Base-by-base conservation (phyloP, 1,140 invertebrate genomes). In the Drosophila bocki region DNA sequence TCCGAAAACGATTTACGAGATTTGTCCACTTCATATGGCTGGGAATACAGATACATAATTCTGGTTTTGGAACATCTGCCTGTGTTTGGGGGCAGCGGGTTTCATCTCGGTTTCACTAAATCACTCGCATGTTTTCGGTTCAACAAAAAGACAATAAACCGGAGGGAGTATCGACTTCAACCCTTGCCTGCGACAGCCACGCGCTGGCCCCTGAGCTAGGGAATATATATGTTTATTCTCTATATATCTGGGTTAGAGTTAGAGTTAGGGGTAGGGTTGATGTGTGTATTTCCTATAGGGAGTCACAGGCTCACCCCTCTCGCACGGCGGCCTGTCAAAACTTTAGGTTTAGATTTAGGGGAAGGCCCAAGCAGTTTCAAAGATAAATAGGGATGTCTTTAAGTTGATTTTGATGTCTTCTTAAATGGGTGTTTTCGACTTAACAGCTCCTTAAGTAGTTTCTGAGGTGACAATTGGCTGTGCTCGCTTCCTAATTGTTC, bases 401-500 rank as follows among this genome's bases (percentile, higher is more conserved):
- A 81, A 85, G 85, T 88, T 79, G 70, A 81, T 90, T 84, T 85
- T 90, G 75, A 90, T 88, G 84, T 88, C 85, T 88, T 80, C 70
- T 84, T 90, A 88, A 87, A 88, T 86, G 83, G 63, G 57, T 84
- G 78, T 74, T 70, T 39, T 53, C 70, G 70, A 65, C 79, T 83
- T 87, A 88, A 88, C 74, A 84, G 80, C 84, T 88, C 58, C 83
- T 80, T 88, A 88, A 88, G 84, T 87, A 88, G 80, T 80, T 83
- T 47, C 57, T 63, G 63, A 77, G 77, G 54, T 84, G 82, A 80
- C 81, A 84, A 72, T 86, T 69, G 74, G n/a, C 26, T 33, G 53
- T 26, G 12, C 32, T 6, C 47, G 5, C 37, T 13, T 35, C 35
- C 41, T 54, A 72, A 71, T 71, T 71, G 67, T 60, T 29, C 37